A percentile compares a stretch with the other conserved stretches of the same genome.
phyloP scores from a whole-genome alignment of 2,113 vertebrate species.

The Cygnus buccinator region DNA sequence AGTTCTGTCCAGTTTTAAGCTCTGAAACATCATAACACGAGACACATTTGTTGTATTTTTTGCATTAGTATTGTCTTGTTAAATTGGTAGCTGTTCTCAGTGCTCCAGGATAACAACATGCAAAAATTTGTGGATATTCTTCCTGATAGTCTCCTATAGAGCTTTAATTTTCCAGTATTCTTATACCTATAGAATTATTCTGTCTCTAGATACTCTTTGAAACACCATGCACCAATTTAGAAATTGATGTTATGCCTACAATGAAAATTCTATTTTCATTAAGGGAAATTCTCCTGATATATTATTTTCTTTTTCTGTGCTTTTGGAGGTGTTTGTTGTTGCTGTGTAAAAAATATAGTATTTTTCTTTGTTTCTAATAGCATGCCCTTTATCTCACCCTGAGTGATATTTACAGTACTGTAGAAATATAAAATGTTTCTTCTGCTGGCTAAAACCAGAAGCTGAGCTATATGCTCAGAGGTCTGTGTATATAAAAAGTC shows the following conservation, averaged over 20 bases:
- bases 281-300: neutral
- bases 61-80: neutral
- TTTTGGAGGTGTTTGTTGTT: fast-evolving
- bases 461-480: neutral
- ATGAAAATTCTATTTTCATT: neutral
- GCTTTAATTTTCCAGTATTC: neutral
- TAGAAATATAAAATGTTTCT: neutral
- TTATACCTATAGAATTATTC: neutral
- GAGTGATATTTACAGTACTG: neutral
- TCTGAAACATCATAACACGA: neutral
- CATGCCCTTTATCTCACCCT: neutral
- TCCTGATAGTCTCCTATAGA: neutral
- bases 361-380: neutral
- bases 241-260: neutral
- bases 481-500: neutral
- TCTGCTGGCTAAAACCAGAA: neutral
- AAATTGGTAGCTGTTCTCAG: neutral
- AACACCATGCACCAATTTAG: neutral
- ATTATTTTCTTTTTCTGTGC: neutral
- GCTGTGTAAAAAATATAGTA: neutral
- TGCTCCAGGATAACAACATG: neutral
- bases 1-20: neutral
- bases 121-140: neutral
- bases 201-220: neutral
- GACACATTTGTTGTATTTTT: neutral